These are phyloP conservation scores for Solea senegalensis DNA, from an alignment of 2,113 vertebrate genomes.

Conservation along the genomic window DNA sequence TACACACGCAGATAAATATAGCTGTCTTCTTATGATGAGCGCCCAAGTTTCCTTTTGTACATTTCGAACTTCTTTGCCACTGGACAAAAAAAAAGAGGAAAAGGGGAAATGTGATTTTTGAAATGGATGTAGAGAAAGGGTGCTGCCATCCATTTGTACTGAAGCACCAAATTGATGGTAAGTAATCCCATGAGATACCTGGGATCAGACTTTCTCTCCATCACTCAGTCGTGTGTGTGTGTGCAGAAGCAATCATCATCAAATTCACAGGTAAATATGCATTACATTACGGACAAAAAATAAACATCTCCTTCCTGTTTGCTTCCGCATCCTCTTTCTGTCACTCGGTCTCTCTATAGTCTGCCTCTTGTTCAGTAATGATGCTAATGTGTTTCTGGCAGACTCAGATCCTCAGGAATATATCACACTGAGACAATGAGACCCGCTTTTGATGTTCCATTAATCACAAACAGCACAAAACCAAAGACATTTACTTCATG, in stretches of 20 bases:
- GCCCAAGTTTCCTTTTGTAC: constrained; percentile 50
- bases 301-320: constrained; percentile 46
- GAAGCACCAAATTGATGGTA: constrained; percentile 29
- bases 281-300: constrained; percentile 52
- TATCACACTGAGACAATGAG: constrained; percentile 58
- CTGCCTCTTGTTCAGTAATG: constrained; percentile 68
- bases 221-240: constrained; percentile 43
- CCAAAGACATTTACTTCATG: constrained; percentile 66
- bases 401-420: constrained; percentile 65
- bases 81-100: constrained; percentile 54
- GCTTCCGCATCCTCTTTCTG: constrained; percentile 36
- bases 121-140: constrained; percentile 48
- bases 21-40: constrained; percentile 40
- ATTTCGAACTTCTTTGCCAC: constrained; percentile 46
- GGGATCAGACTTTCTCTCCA: constrained; percentile 40
- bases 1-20: constrained; percentile 64
- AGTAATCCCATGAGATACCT: constrained; percentile 58
- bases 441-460: constrained; percentile 74
- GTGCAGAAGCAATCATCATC: constrained; percentile 49
- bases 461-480: constrained; percentile 73
- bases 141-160: constrained; percentile 47
- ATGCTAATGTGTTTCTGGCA: constrained; percentile 72
- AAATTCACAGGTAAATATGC: constrained; percentile 61
- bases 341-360: constrained; percentile 47
- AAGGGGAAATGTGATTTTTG: constrained; percentile 54